These are phyloP conservation scores for Chydorus sphaericus DNA, from an alignment of 2,888 invertebrate species.

Conservation along the genomic window DNA sequence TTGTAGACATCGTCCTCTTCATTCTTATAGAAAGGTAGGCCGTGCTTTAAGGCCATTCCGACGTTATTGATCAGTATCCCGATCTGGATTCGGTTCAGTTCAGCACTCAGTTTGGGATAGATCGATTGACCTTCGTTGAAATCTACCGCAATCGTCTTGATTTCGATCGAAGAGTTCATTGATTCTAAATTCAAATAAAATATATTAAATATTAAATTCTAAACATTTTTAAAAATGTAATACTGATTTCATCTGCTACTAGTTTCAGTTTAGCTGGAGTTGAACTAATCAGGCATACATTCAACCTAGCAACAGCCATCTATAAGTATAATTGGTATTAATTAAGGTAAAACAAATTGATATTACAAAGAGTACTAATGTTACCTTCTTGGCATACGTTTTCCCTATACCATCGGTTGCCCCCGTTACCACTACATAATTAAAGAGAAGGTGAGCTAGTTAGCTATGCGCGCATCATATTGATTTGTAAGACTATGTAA, in stretches of 20 bases:
- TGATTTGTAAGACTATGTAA: too few relatives aligned
- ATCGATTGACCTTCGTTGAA: slow-evolving; percentile 52
- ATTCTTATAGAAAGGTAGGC: slow-evolving; percentile 41
- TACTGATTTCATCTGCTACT: slow-evolving; percentile 3
- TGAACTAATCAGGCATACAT: not conserved
- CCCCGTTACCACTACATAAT: too few relatives aligned
- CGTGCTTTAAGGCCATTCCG: slow-evolving; percentile 68
- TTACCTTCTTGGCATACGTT: too few relatives aligned
- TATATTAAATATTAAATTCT: too few relatives aligned
- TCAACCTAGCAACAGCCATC: not conserved
- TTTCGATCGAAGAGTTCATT: slow-evolving; percentile 40
- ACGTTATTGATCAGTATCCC: slow-evolving; percentile 86
- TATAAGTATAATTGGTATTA: not conserved
- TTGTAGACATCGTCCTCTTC: slow-evolving; percentile 42
- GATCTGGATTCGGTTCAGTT: slow-evolving; percentile 57
- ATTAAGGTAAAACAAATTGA: not conserved
- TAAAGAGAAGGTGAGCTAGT: too few relatives aligned
- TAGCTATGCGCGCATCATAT: too few relatives aligned
- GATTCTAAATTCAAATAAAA: not conserved
- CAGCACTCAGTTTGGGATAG: slow-evolving; percentile 52
- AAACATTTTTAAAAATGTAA: too few relatives aligned
- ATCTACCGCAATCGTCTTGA: slow-evolving; percentile 64
- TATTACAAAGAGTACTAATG: too few relatives aligned
- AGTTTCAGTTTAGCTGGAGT: not conserved
- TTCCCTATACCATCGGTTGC: too few relatives aligned